Evolutionary conservation across 2,888 invertebrate species (phyloP).

Genomic region (Dynastes grantii): DNA sequence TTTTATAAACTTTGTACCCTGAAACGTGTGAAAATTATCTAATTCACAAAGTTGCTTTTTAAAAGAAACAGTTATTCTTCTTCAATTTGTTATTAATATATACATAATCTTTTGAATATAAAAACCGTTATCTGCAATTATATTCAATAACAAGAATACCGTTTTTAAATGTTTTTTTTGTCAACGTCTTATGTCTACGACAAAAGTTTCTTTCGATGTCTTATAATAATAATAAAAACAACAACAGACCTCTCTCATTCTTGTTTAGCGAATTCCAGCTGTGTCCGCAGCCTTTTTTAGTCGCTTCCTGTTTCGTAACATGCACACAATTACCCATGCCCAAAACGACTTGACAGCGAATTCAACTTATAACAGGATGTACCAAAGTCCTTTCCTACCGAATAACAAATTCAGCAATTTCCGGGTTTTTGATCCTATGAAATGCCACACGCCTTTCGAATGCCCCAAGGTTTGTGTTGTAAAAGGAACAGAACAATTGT

Average conservation of each 20-base stretch:
- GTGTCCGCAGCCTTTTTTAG: conserved; percentile 45
- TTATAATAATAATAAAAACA: conserved; percentile 23
- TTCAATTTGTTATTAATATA: too few species aligned
- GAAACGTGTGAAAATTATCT: too few species aligned
- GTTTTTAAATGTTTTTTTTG: conserved; percentile 1
- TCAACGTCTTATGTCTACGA: conserved; percentile 1
- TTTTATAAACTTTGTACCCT: too few species aligned
- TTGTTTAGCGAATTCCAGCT: conserved; percentile 43
- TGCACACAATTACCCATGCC: conserved; percentile 39
- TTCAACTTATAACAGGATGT: conserved; percentile 46
- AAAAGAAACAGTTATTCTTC: too few species aligned
- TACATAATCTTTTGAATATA: too few species aligned
- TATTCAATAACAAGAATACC: background rate
- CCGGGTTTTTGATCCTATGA: conserved; percentile 39
- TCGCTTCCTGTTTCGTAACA: conserved; percentile 47
- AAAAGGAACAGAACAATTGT: background rate
- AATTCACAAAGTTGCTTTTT: too few species aligned
- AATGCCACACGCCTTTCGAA: conserved; percentile 30
- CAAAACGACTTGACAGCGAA: conserved; percentile 44
- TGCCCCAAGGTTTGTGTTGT: background rate
- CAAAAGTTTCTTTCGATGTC: conserved; percentile 27
- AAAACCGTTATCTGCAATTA: background rate
- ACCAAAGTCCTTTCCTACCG: conserved; percentile 43
- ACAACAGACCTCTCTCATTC: conserved; percentile 33
- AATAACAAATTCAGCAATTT: conserved; percentile 42